Evolutionary conservation across 2,113 vertebrate species (phyloP).

Genomic region (Ceyx cyanopectus): DNA sequence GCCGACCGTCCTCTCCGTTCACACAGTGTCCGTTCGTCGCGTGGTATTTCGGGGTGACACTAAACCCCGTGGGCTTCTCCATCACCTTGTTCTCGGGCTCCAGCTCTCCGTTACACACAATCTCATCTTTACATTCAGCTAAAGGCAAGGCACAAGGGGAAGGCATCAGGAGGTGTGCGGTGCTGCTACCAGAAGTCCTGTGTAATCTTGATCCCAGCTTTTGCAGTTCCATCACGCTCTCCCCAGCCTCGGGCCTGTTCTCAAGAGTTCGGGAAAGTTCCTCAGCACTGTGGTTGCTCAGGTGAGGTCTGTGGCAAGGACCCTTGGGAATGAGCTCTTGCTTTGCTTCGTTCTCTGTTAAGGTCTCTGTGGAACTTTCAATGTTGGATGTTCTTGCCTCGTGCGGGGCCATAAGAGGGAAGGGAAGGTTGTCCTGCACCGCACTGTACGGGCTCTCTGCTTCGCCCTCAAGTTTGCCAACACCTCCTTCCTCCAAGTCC

Average conservation of each 20-base stretch:
- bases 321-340: constrained; percentile 48
- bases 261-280: constrained; percentile 20
- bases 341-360: constrained; percentile 83
- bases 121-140: constrained; percentile 81
- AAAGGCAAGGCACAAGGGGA: constrained; percentile 89
- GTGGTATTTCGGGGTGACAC: constrained; percentile 28
- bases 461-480: constrained; percentile 9
- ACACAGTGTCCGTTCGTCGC: constrained; percentile 75
- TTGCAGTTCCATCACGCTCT: constrained; percentile 61
- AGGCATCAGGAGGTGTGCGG: constrained; percentile 64
- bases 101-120: constrained; percentile 83
- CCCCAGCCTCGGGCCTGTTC: constrained; percentile 68
- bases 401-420: constrained; percentile 17
- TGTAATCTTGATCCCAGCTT: constrained; percentile 64
- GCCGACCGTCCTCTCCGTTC: constrained; percentile 74
- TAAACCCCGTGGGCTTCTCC: constrained; percentile 38
- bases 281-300: constrained; percentile 25
- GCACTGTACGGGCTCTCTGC: constrained; percentile 9
- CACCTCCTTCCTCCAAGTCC: not conserved
- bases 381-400: constrained; percentile 79
- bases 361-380: constrained; percentile 88
- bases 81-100: constrained; percentile 75
- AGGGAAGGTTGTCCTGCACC: constrained; percentile 45
- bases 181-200: constrained; percentile 83
- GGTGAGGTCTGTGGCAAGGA: constrained; percentile 42